Evolutionary conservation across 1,140 invertebrate species (phyloP), one percentile per base, ranked within the genome.

Genomic region (Sycobia sp.): DNA sequence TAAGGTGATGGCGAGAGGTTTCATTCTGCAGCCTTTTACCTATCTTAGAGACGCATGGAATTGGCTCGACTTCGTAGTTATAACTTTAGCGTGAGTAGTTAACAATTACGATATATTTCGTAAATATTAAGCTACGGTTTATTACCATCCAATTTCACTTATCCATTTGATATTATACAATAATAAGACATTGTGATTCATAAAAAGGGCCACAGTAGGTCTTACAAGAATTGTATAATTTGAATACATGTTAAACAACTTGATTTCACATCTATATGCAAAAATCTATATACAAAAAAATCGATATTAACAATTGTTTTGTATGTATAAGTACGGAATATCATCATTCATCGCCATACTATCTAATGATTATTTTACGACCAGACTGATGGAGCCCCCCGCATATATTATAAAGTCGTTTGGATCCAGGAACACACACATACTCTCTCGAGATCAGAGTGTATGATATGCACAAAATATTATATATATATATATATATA

Each of bases 11-110:
- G 96, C 96, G 82, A 90, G 96, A 88, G 97, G 97, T 87, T 98
- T 98, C 89, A 95, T 98, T 87, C 88, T 98, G 85, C 91, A 96
- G 88, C 90, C 90, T 86, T 98, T 97, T 90, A 98, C 96, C 86
- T 99, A 98, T 91, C 93, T 99, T 89, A 92, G 96, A 90, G 96
- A 99, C 91, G 94, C 95, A 88, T 98, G 96, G 96, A 99, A 98
- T 90, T 98, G 96, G 95, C 90, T 98, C 87, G 96, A 99, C 91
- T 98, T 99, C 91, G 90, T 97, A 90, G 96, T 98, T 86, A 97
- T 99, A 90, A 88, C 94, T 88, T 93, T 97, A 93, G 95, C 96
- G 95, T 98, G 92, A 97, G 95, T 97, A 88, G 11, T 56, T 55
- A 39, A 3, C 22, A 23, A 62, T 47, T 16, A 22, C 41, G 56